Evolutionary conservation across 1,140 invertebrate genomes (phyloP).

Genomic region (Parasteatoda tepidariorum): DNA sequence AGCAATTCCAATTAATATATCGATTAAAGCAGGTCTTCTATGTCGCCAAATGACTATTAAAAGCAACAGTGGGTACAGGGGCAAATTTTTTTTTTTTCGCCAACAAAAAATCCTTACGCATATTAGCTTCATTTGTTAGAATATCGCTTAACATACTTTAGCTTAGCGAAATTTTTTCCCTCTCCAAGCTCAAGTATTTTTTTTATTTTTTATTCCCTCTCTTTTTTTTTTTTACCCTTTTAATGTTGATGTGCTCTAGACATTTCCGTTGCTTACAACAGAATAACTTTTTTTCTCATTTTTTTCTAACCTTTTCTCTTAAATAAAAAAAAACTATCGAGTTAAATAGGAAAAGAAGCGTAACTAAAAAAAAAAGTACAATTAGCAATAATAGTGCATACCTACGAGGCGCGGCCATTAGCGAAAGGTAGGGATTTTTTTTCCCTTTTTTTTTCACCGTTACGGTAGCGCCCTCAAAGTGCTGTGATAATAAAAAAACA

Average conservation of each 20-base stretch:
- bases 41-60: slow-evolving; percentile 36
- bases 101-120: slow-evolving; percentile 17
- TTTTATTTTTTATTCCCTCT: neutral
- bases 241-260: slow-evolving; percentile 46
- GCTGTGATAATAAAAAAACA: slow-evolving; percentile 12
- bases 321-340: slow-evolving; percentile 20
- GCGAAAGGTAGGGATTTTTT: slow-evolving; percentile 32
- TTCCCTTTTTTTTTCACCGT: neutral
- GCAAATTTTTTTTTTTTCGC: slow-evolving; percentile 31
- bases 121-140: slow-evolving; percentile 60
- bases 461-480: neutral
- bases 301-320: neutral
- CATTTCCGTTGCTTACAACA: slow-evolving; percentile 6
- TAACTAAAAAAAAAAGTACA: slow-evolving; percentile 40
- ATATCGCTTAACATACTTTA: slow-evolving; percentile 59
- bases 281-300: neutral
- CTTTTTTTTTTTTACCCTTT: slow-evolving; percentile 4
- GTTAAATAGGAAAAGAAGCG: slow-evolving; percentile 44
- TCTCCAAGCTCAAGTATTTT: neutral
- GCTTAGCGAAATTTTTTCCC: slow-evolving; percentile 6
- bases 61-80: slow-evolving; percentile 32
- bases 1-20: slow-evolving; percentile 55
- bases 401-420: slow-evolving; percentile 43
- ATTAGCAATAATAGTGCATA: slow-evolving; percentile 61
- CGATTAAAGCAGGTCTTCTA: slow-evolving; percentile 24